phyloP scores from a whole-genome alignment of 2,797 vertebrate species.

The Bucorvus abyssinicus region DNA sequence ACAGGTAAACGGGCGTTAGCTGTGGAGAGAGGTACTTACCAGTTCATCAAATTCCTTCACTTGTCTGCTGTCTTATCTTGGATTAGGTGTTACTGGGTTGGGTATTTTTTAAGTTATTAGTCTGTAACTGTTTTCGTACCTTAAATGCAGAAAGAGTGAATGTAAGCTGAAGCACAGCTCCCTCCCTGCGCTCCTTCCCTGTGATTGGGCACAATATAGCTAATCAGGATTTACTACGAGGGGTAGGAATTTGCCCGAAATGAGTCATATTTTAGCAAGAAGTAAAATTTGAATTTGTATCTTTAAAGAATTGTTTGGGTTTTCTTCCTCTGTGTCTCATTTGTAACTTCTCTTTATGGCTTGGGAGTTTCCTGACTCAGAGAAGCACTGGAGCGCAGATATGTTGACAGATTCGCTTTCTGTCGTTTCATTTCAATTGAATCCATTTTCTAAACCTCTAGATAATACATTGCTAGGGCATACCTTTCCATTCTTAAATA shows the following conservation, averaged over 20 bases:
- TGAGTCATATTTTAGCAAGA: constrained; percentile 41
- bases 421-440: constrained; percentile 63
- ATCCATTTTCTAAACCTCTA: constrained; percentile 59
- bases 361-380: constrained; percentile 47
- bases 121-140: constrained; percentile 9
- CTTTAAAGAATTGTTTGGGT: background rate
- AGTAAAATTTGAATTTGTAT: background rate
- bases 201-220: background rate
- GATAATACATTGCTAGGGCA: constrained; percentile 42
- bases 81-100: background rate
- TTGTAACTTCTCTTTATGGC: constrained; percentile 57
- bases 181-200: background rate
- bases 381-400: constrained; percentile 35
- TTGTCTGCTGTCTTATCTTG: background rate
- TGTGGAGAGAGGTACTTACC: background rate
- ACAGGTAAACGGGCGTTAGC: background rate
- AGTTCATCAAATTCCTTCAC: background rate
- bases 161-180: background rate
- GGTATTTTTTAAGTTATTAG: constrained; percentile 6
- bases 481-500: constrained; percentile 16
- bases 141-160: background rate
- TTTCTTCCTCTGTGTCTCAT: background rate
- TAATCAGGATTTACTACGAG: constrained; percentile 29
- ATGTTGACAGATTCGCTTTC: constrained; percentile 66
- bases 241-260: constrained; percentile 1